Evolutionary conservation across 2,113 vertebrate species (phyloP).

Genomic region (Alligator mississippiensis): DNA sequence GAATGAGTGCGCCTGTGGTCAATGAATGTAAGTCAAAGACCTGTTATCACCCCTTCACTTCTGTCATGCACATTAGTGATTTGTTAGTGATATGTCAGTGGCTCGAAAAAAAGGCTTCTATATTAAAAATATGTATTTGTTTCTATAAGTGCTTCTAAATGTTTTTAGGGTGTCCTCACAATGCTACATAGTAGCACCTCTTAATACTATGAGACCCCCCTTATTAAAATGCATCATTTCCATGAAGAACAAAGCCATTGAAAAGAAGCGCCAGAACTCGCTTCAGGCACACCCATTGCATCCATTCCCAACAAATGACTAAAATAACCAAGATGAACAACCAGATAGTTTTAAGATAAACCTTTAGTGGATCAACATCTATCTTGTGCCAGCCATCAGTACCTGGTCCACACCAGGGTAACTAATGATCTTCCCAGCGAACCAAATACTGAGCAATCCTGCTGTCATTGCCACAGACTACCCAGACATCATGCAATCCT

Average conservation of each 20-base stretch:
- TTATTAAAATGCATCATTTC: neutral
- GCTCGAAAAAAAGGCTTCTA: neutral
- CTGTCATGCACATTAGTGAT: neutral
- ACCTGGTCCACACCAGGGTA: too few species aligned
- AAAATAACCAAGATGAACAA: neutral
- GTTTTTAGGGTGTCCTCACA: neutral
- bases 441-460: too few species aligned
- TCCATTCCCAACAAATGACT: neutral
- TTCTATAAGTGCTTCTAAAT: neutral
- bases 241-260: slow-evolving; percentile 23
- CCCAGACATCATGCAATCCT: too few species aligned
- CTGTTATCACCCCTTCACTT: neutral
- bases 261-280: neutral
- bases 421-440: too few species aligned
- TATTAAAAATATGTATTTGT: neutral
- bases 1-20: neutral
- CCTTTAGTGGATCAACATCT: neutral
- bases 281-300: neutral
- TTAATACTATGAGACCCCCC: neutral
- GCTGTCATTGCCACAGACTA: too few species aligned
- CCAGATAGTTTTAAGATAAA: neutral
- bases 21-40: neutral
- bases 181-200: neutral
- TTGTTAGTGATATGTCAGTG: neutral
- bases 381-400: too few species aligned